Evolutionary conservation across 2,113 vertebrate species (phyloP).

Genomic region (Crotalus horridus): DNA sequence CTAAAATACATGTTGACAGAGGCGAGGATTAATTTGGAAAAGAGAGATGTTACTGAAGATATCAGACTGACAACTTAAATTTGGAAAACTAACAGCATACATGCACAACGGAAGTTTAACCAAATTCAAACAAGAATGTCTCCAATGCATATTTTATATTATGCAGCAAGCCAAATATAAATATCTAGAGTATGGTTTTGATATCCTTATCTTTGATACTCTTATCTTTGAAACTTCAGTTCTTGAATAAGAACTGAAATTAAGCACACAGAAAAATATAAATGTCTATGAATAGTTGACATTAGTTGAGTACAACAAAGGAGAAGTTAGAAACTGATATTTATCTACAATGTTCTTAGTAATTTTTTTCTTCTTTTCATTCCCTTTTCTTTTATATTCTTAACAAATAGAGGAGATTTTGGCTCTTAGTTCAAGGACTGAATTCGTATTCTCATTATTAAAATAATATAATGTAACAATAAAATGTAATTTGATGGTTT

Average conservation of each 20-base stretch:
- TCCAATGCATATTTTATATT: background rate
- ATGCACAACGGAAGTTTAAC: background rate
- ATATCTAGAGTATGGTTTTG: background rate
- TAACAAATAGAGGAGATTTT: background rate
- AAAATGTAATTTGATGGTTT: background rate
- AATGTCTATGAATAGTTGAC: background rate
- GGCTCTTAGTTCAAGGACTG: background rate
- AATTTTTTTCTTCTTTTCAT: background rate
- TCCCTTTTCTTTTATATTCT: background rate
- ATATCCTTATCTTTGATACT: background rate
- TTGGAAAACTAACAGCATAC: background rate
- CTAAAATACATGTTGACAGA: background rate
- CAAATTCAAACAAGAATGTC: background rate
- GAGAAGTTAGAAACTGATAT: background rate
- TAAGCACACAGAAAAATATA: background rate
- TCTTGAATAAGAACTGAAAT: background rate
- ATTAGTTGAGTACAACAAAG: background rate
- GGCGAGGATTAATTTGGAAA: background rate
- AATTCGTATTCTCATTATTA: background rate
- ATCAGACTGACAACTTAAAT: background rate
- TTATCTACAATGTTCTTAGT: background rate
- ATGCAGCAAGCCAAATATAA: background rate
- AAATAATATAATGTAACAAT: background rate
- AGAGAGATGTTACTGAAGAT: background rate
- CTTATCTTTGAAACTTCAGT: background rate